Evolutionary conservation across 2,113 vertebrate genomes (phyloP).

Genomic region (Leptodactylus fuscus): DNA sequence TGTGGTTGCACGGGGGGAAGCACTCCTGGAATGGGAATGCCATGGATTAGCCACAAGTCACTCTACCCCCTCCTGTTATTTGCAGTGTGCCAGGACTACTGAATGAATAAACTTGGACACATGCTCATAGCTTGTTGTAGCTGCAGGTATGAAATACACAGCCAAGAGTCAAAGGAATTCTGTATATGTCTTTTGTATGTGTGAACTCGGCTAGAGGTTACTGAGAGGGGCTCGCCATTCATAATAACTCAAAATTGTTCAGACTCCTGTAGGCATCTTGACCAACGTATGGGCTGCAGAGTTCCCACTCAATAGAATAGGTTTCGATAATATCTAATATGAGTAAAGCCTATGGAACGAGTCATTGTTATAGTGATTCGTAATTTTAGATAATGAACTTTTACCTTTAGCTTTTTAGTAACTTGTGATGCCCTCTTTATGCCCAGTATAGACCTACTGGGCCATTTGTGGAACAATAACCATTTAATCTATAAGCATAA

Average conservation of each 20-base stretch:
- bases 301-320: not conserved
- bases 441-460: not conserved
- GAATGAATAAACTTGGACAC: constrained; percentile 53
- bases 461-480: not conserved
- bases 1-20: constrained; percentile 29
- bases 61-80: constrained; percentile 28
- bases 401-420: too few species aligned
- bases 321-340: not conserved
- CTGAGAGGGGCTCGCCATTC: constrained; percentile 12
- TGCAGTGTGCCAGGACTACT: constrained; percentile 50
- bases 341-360: not conserved
- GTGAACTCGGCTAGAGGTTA: constrained; percentile 31
- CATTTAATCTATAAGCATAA: too few species aligned
- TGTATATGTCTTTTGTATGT: constrained; percentile 36
- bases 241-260: not conserved
- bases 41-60: constrained; percentile 46
- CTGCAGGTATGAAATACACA: constrained; percentile 55
- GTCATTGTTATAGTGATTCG: not conserved
- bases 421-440: not conserved
- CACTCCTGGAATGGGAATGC: constrained; percentile 42
- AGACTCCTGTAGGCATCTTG: not conserved
- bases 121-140: constrained; percentile 49
- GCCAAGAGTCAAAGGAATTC: constrained; percentile 39
- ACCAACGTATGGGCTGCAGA: not conserved
- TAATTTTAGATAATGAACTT: too few species aligned